Conservation (phyloP, 2,797 vertebrate species). For the Numenius phaeopus region DNA sequence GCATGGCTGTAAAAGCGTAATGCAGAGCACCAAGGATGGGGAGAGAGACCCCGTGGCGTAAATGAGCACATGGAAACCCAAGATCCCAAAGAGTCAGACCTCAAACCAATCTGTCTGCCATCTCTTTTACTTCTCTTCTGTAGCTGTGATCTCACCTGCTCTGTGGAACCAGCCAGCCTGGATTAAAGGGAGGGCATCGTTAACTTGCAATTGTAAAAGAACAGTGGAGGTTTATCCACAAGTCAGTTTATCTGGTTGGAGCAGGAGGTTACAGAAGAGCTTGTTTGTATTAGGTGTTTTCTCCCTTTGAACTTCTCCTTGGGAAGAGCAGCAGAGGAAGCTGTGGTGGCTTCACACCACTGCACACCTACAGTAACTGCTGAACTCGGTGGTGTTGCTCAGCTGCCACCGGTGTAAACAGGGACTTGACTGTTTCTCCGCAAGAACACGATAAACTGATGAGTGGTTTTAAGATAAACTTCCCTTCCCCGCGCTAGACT, state of each 20-base stretch:
- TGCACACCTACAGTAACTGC: background rate
- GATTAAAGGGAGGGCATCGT: background rate
- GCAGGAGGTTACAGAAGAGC: background rate
- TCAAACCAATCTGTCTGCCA: background rate
- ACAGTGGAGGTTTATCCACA: background rate
- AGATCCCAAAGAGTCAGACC: background rate
- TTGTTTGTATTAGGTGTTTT: background rate
- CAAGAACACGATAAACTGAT: background rate
- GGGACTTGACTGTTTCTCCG: background rate
- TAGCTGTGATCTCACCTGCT: background rate
- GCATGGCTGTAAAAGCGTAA: accelerated
- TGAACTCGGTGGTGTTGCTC: background rate
- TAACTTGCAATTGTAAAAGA: background rate
- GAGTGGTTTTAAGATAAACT: background rate
- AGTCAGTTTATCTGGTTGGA: background rate
- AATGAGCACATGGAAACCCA: background rate
- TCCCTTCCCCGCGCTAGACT: background rate
- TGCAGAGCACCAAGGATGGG: background rate
- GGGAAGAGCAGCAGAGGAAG: conserved; percentile 16
- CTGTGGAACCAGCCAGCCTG: background rate
- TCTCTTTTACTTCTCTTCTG: background rate
- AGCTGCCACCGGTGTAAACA: accelerated
- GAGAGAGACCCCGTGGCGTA: too few species aligned
- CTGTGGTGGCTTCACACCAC: background rate
- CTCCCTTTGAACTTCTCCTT: conserved; percentile 25